Base-by-base conservation (phyloP, 2,113 vertebrate species). In the Centropristis striata region DNA sequence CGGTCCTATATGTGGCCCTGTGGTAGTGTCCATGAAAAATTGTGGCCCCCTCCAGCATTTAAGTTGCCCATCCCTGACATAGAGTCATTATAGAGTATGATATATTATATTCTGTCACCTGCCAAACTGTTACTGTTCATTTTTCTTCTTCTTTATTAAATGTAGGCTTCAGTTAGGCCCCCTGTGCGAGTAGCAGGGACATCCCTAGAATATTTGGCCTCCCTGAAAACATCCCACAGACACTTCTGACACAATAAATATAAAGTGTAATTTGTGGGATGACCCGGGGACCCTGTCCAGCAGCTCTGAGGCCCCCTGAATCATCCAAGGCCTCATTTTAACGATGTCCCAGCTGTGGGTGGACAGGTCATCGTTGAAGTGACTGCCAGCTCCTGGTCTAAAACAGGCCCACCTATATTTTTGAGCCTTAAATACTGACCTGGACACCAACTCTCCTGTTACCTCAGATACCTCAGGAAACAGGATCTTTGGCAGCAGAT, bases 391-490 rank as follows among this genome's bases (percentile, higher is more conserved):
- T 50, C 20, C 15, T 7, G 16, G 28, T 54, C 76, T 82, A 74
- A 79, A 90, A 89, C 58, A 81, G 83, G 37, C 54, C 58, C 50
- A 60, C 37, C 57, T 71, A 46, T 68, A 83, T 75, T 54, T 69
- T 75, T 51, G 42, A 79, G 64, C 27, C 55, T 71, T 74, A 72
- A 83, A 75, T 28, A 37, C 27, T 81, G 85, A 85, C 81, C 73
- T 57, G 44, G 18, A 69, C 28, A 83, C 63, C 36, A 39, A 44
- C 55, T 69, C 58, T 78, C 8, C 44, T 28, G 53, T 65, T 70
- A 64, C 36, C 70, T 70, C 55, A 71, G 72, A 86, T 84, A 66
- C 70, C 36, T 61, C 67, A 63, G 67, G 80, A 83, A 81, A 87
- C 54, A 53, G 57, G 74, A 84, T 75, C 53, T 67, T 63, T 49